A percentile compares a stretch with the other conserved stretches of the same genome.
These are phyloP conservation scores for Mormyrus proboscirostris DNA, from an alignment of 2,797 vertebrate species.

Conservation along the genomic window DNA sequence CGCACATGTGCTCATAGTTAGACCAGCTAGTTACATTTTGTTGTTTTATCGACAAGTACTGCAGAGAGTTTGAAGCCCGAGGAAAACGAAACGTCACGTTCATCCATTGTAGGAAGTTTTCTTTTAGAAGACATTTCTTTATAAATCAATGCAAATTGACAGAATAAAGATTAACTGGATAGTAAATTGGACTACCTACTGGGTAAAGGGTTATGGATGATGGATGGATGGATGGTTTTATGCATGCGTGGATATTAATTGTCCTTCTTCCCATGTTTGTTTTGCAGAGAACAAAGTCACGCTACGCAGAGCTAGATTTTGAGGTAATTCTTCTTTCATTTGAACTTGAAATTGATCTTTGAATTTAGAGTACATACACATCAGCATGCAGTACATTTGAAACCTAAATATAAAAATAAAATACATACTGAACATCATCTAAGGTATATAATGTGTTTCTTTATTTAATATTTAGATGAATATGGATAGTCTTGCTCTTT, in stretches of 20 bases:
- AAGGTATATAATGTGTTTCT: not conserved
- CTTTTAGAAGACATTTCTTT: not conserved
- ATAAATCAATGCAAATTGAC: not conserved
- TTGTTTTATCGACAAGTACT: not conserved
- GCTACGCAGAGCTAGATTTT: slow-evolving; percentile 96
- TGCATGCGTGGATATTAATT: not conserved
- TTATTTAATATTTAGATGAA: not conserved
- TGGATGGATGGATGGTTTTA: not conserved
- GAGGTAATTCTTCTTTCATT: slow-evolving; percentile 69
- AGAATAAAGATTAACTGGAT: not conserved
- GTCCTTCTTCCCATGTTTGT: slow-evolving; percentile 31
- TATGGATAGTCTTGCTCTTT: not conserved
- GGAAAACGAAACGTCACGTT: not conserved
- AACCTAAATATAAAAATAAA: not conserved
- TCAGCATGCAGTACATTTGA: not conserved
- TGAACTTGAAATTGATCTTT: not conserved
- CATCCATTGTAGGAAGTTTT: not conserved
- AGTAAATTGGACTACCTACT: not conserved
- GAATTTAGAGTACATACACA: not conserved
- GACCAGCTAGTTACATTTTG: not conserved
- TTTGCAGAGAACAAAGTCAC: slow-evolving; percentile 87
- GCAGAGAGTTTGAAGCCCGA: not conserved
- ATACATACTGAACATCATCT: not conserved
- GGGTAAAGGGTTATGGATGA: not conserved
- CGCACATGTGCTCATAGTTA: not conserved